phyloP scores from a whole-genome alignment of 23 tunicate genomes.

The Styela plicata region DNA sequence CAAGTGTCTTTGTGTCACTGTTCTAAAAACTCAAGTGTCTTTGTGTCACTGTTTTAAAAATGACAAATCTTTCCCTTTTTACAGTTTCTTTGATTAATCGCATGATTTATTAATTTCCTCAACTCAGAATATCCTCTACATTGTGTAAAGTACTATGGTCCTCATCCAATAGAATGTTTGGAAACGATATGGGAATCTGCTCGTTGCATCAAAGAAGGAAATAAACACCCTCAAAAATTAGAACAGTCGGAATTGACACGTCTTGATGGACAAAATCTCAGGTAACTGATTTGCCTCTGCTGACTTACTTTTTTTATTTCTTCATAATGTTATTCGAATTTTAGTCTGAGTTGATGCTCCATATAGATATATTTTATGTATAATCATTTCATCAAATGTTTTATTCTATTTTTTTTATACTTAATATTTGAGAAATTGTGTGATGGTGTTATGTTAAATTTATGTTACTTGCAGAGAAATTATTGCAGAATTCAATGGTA shows the following conservation, averaged over 20 bases:
- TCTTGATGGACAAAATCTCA: not conserved
- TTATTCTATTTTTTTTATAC: not conserved
- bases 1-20: not conserved
- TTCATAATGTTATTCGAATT: too few relatives aligned
- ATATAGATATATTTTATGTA: not conserved
- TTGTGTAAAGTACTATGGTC: constrained; percentile 21
- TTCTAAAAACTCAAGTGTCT: not conserved
- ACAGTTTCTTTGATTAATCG: not conserved
- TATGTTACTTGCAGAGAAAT: constrained; percentile 10
- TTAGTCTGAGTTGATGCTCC: too few relatives aligned
- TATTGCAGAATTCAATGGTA: not conserved
- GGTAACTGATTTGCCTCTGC: too few relatives aligned
- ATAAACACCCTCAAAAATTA: not conserved
- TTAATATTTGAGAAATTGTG: not conserved
- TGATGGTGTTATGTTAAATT: not conserved
- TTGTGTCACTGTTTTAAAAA: not conserved
- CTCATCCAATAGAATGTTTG: constrained; percentile 13
- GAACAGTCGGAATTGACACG: not conserved
- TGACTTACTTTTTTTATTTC: too few relatives aligned
- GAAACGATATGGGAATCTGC: constrained; percentile 21
- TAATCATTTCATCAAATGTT: too few relatives aligned
- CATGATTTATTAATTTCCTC: not conserved
- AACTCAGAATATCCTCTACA: constrained; percentile 23
- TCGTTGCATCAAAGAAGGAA: constrained; percentile 11
- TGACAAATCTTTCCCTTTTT: not conserved